Conservation (phyloP, 1,140 invertebrate genomes). For the Chrysopa pallens region DNA sequence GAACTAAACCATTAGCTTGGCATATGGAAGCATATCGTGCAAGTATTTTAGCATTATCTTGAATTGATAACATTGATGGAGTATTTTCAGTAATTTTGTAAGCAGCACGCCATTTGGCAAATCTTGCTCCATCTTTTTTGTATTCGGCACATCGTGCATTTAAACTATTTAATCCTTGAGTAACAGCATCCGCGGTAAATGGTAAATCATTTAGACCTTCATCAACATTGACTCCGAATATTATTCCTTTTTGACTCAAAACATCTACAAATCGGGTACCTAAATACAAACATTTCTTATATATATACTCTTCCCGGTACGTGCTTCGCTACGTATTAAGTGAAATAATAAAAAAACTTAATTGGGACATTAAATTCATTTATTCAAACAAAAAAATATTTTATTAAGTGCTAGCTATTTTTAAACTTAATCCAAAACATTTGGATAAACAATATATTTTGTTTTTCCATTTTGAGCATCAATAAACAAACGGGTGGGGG, state of each 20-base stretch:
- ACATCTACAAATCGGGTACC: conserved; percentile 57
- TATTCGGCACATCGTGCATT: conserved; percentile 89
- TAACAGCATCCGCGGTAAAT: conserved; percentile 84
- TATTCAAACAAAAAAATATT: no score
- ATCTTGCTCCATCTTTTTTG: conserved; percentile 95
- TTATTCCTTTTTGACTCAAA: conserved; percentile 66
- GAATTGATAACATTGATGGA: conserved; percentile 73
- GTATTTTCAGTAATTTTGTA: conserved; percentile 83
- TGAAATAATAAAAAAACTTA: no score
- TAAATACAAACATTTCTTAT: no score
- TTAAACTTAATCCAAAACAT: no score
- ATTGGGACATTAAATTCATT: no score
- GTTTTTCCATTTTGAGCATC: no score
- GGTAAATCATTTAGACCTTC: conserved; percentile 78
- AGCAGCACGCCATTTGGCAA: conserved; percentile 97
- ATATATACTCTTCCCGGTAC: no score
- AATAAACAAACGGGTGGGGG: no score
- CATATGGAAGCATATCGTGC: conserved; percentile 94
- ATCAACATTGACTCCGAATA: conserved; percentile 87
- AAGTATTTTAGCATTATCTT: conserved; percentile 90
- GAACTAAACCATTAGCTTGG: conserved; percentile 89
- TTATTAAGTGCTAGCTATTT: no score
- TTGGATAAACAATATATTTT: no score
- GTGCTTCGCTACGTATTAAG: no score
- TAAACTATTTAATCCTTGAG: conserved; percentile 91